phyloP scores from a whole-genome alignment of 2,888 invertebrate genomes.

The Mesorhabditis sp. region DNA sequence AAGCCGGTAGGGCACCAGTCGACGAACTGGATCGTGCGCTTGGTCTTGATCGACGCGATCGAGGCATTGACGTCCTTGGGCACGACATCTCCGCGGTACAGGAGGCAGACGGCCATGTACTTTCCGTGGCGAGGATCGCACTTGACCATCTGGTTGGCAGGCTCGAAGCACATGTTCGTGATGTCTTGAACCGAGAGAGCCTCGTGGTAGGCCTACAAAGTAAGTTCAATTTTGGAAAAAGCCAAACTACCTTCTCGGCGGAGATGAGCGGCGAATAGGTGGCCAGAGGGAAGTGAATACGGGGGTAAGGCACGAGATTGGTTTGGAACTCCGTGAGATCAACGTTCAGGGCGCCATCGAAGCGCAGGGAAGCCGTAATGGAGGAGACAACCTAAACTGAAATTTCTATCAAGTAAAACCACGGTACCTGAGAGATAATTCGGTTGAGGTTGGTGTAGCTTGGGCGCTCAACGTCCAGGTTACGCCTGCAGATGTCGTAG shows the following conservation, averaged over 20 bases:
- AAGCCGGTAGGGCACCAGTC: conserved; percentile 66
- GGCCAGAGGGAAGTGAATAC: conserved; percentile 82
- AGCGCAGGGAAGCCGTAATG: conserved; percentile 85
- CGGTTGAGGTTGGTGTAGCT: conserved; percentile 85
- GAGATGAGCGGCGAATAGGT: conserved; percentile 61
- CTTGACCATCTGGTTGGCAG: conserved; percentile 83
- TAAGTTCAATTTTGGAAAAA: background rate
- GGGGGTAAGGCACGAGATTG: conserved; percentile 73
- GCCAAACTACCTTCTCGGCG: conserved; percentile 32
- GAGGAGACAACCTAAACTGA: conserved; percentile 73
- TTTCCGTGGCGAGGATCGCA: conserved; percentile 72
- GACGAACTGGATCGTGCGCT: conserved; percentile 75
- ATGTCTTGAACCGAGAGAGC: conserved; percentile 68
- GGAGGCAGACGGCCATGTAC: conserved; percentile 62
- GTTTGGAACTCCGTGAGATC: conserved; percentile 75
- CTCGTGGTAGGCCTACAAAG: conserved; percentile 40
- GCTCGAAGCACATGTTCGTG: conserved; percentile 84
- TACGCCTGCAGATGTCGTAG: conserved; percentile 82
- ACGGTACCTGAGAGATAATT: conserved; percentile 76
- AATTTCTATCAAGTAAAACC: background rate
- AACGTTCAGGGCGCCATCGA: conserved; percentile 83
- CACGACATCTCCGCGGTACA: conserved; percentile 78
- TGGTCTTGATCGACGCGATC: conserved; percentile 89
- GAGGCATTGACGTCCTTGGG: conserved; percentile 89
- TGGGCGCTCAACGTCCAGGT: conserved; percentile 69